A percentile compares a stretch with the other conserved stretches of the same genome.
These are phyloP conservation scores for Bruchidius siliquastri DNA, from an alignment of 2,888 invertebrate genomes.

Conservation along the genomic window DNA sequence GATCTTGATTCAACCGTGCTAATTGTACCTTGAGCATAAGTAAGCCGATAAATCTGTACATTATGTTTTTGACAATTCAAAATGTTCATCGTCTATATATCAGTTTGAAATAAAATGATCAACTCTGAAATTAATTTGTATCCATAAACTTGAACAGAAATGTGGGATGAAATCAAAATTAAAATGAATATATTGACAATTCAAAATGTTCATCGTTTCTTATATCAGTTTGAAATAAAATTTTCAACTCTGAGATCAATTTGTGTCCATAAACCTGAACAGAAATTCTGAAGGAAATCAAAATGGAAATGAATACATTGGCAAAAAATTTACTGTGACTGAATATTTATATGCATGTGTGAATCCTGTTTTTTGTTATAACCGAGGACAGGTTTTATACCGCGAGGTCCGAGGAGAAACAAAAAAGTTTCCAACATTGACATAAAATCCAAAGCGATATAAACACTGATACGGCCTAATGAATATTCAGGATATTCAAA, in stretches of 20 bases:
- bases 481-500: constrained; percentile 1
- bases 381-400: not conserved
- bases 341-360: not conserved
- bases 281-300: not conserved
- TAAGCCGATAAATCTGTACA: too few species aligned
- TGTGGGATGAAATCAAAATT: too few species aligned
- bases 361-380: not conserved
- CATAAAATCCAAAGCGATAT: not conserved
- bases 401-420: not conserved
- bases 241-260: not conserved
- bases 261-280: not conserved
- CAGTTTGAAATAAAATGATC: too few species aligned
- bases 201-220: too few species aligned
- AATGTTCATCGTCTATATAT: too few species aligned
- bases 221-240: not conserved
- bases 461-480: not conserved
- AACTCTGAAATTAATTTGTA: too few species aligned
- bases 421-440: not conserved
- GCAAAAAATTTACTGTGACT: not conserved
- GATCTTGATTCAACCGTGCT: too few species aligned
- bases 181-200: too few species aligned
- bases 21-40: too few species aligned
- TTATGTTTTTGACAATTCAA: too few species aligned
- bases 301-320: not conserved
- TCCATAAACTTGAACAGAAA: too few species aligned